phyloP scores from a whole-genome alignment of 2,113 vertebrate species.

The Orientallactaga bullata region DNA sequence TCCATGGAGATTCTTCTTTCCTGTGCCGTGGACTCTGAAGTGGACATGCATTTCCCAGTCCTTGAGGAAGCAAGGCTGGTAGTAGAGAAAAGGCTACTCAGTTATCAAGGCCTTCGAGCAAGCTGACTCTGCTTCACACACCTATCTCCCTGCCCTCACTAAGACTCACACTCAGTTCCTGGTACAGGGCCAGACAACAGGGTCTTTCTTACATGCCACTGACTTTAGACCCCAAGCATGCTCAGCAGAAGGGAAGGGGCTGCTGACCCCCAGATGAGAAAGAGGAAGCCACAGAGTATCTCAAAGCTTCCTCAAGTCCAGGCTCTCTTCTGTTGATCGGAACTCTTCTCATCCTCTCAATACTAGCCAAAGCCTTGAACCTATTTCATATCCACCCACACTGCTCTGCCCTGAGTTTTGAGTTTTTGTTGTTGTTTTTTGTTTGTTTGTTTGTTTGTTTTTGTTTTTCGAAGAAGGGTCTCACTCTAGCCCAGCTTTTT shows the following conservation, averaged over 20 bases:
- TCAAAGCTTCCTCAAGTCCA: background rate
- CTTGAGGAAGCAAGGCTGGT: slow-evolving; percentile 96
- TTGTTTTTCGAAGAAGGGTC: too few relatives aligned
- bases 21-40: slow-evolving; percentile 95
- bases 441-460: too few relatives aligned
- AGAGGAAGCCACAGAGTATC: background rate
- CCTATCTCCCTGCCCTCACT: background rate
- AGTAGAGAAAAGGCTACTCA: background rate
- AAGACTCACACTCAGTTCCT: background rate
- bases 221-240: background rate
- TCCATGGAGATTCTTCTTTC: slow-evolving; percentile 98
- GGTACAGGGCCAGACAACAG: background rate
- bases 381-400: background rate
- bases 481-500: too few relatives aligned
- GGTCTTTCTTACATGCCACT: too few relatives aligned
- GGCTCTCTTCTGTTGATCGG: background rate
- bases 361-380: background rate
- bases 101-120: background rate
- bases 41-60: slow-evolving; percentile 99
- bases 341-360: background rate
- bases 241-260: too few relatives aligned
- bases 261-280: background rate
- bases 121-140: background rate
- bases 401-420: background rate
- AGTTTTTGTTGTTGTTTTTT: too few relatives aligned